Evolutionary conservation across 2,113 vertebrate species (phyloP), one percentile per base, ranked within the genome.

Genomic region (Ginglymostoma cirratum): DNA sequence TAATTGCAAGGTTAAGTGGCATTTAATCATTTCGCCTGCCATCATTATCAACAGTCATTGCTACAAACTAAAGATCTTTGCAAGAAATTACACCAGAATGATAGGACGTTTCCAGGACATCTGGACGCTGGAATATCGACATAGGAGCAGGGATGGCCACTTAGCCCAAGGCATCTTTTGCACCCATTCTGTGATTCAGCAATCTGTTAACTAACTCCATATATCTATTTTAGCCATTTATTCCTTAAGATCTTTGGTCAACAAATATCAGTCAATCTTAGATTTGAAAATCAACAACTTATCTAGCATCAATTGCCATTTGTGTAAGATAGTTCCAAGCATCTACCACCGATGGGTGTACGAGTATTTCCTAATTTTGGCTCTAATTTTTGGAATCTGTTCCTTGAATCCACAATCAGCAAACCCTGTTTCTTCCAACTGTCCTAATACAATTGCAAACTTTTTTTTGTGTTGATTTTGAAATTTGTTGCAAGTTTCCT

Each of bases 1-100:
- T 66, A 93, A 93, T 93, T 67, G 42, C 89, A 66, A 93, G 61
- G 61, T 93, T 93, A 93, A 93, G 89, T 93, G 61, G 61, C 65
- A 93, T 66, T 93, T 42, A 93, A 93, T 93, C 30, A 93, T 66
- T 65, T 90, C 61, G 27, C 87, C 52, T 90, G 52, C 30, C 48
- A 65, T 61, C 3, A 52, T 90, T 90, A 90, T n/a, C 55, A 90
- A 52, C 52, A 65, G 27, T 90, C 52, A 90, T 65, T 90, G 34
- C 14, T 90, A 15, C 30, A 30, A 90, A 90, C 52, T 90, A 52
- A 90, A 61, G 3, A 90, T 17, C 87, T 90, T 61, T 90, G 87
- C 27, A 24, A 90, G 87, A 90, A 90, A 90, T 90, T 65, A 61
- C 5, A 90, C 52, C 52, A n/a, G 7, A n/a, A 24, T 7, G 2